Conservation (phyloP, 2,113 vertebrate genomes). For the Centropus unirufus region DNA sequence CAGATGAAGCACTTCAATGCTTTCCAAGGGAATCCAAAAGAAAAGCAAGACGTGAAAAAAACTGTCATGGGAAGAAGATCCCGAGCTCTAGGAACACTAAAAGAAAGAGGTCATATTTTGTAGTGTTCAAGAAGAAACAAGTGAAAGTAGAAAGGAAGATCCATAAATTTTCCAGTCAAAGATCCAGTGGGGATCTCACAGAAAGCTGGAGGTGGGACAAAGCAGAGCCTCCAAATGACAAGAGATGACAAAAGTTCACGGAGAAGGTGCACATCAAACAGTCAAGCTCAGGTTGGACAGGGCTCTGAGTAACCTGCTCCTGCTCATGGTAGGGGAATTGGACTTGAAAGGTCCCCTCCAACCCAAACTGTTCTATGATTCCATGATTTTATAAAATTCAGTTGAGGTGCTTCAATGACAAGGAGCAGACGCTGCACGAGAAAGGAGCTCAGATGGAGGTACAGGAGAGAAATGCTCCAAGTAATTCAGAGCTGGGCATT, state of each 20-base stretch:
- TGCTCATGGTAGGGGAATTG: no score
- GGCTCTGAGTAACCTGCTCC: no score
- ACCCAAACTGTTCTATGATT: no score
- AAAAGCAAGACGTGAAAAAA: neutral
- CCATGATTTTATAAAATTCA: no score
- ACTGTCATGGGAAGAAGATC: neutral
- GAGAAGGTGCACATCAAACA: neutral
- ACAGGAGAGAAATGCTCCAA: neutral
- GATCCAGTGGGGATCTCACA: neutral
- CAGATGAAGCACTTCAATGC: neutral
- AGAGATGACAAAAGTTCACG: neutral
- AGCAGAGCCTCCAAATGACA: neutral
- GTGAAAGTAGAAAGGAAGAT: neutral
- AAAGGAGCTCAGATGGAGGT: neutral
- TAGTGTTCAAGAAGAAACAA: neutral
- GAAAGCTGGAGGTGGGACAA: neutral
- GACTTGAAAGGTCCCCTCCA: no score
- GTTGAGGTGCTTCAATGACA: neutral
- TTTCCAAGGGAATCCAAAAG: neutral
- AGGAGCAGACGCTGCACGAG: neutral
- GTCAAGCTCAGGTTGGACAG: no score
- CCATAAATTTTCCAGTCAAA: neutral
- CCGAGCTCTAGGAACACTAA: neutral
- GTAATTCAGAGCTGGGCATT: neutral
- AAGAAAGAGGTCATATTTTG: neutral